Percentiles rank a stretch among this genome's conserved stretches.
phyloP scores from a whole-genome alignment of 2,888 invertebrate species.

The Cantharis flavilabris region DNA sequence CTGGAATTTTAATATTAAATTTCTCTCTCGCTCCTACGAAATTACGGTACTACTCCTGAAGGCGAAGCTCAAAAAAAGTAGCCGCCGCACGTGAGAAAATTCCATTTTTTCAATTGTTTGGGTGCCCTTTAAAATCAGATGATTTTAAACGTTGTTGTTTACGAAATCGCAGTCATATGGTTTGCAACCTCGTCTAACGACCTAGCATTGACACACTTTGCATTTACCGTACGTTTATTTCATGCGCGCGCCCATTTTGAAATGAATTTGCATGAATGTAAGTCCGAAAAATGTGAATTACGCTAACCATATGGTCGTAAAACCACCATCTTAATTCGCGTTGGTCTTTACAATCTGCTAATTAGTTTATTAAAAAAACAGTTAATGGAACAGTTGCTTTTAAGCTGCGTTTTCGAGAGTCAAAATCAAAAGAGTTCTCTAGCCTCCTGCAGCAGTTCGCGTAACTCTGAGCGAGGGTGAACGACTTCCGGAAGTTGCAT shows the following conservation, averaged over 20 bases:
- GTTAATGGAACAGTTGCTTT: not conserved
- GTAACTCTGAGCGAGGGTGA: conserved; percentile 25
- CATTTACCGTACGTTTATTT: conserved; percentile 5
- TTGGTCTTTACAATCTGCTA: not conserved
- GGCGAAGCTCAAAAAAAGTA: not conserved
- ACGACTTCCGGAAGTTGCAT: conserved; percentile 37
- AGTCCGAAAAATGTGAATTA: not conserved
- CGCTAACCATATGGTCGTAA: not conserved
- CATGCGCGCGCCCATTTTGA: not conserved
- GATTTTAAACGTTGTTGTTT: conserved; percentile 16
- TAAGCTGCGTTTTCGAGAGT: not conserved
- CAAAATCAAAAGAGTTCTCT: not conserved
- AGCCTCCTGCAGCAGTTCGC: not conserved
- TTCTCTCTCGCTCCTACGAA: not conserved
- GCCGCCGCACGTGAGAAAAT: not conserved
- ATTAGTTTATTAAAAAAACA: not conserved
- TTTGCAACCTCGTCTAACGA: conserved; percentile 32
- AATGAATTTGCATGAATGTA: not conserved
- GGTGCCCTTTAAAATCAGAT: conserved; percentile 14
- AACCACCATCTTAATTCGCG: not conserved
- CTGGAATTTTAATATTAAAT: not conserved
- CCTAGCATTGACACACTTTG: conserved; percentile 31
- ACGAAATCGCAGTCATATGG: conserved; percentile 25
- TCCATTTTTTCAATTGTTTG: not conserved
- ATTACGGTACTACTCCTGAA: not conserved